Evolutionary conservation across 2,888 invertebrate genomes (phyloP), one percentile per base, ranked within the genome.

Genomic region (Helleia helle): DNA sequence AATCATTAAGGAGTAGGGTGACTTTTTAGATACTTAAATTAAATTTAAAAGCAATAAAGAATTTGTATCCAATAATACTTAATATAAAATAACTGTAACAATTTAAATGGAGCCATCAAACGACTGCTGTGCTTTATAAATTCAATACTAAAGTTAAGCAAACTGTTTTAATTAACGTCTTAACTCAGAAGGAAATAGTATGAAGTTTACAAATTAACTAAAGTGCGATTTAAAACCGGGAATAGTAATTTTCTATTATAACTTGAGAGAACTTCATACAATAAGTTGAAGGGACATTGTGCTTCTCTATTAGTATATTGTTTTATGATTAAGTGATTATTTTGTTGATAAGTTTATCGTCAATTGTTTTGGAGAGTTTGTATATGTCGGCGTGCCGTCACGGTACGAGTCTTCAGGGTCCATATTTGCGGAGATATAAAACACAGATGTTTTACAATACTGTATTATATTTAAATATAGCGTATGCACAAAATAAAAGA

Each of bases 161-260:
- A 80, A 81, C 74, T 76, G 81, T 76, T 83, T 81, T 77, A 80
- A 81, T 81, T 79, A 81, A 79, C 76, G 73, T 76, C 73, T 71
- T 69, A 73, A 73, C 71, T 80, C 70, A 60, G 65, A 66, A 65
- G 63, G 62, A 60, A 71, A 70, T 70, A 68, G 61, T 72, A 71
- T 71, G 69, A 76, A 80, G 74, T 80, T 81, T 77, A 72, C 74
- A 74, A 77, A 77, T 77, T 77, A 79, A 79, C 70, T 76, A 68
- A 69, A 75, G 73, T 77, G 76, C 74, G 71, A 47, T 48, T 52
- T 46, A 44, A 51, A 47, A 48, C 50, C 40, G 41, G 39, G 47
- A 31, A 50, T 47, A 47, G 49, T 39, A 17, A 34, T 22, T 34
- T 34, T 34, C 12, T 34, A 29, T 29, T 29, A 34, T 22, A 22